Evolutionary conservation across 2,797 vertebrate species (phyloP).

Genomic region (Lophotriccus pileatus): DNA sequence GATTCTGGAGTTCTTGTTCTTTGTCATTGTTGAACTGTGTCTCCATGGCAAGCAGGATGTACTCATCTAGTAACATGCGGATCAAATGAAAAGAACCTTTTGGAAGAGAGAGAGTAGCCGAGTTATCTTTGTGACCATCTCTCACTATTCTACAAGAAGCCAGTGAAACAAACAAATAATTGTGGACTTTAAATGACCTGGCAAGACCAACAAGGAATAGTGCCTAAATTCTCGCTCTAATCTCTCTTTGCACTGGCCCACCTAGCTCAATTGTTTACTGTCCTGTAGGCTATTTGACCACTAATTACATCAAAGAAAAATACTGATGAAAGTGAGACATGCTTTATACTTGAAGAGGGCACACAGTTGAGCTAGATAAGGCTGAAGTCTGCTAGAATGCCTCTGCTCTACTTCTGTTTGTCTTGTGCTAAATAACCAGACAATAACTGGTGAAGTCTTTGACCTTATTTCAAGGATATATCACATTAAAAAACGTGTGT

Average conservation of each 20-base stretch:
- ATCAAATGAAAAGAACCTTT: conserved; percentile 98
- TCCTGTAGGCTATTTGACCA: conserved; percentile 75
- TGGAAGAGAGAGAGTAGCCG: conserved; percentile 38
- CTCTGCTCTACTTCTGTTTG: conserved; percentile 71
- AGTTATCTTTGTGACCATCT: conserved; percentile 83
- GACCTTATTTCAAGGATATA: conserved; percentile 54
- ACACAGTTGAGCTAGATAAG: conserved; percentile 84
- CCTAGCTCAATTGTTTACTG: conserved; percentile 79
- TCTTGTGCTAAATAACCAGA: conserved; percentile 72
- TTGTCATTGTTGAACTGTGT: conserved; percentile 99
- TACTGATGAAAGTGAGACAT: conserved; percentile 81
- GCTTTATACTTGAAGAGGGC: conserved; percentile 81
- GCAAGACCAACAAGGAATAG: conserved; percentile 77
- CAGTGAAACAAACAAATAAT: conserved; percentile 79
- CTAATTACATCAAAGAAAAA: conserved; percentile 84
- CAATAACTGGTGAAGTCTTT: conserved; percentile 56
- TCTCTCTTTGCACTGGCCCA: conserved; percentile 75
- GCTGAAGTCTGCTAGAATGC: conserved; percentile 65
- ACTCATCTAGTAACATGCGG: conserved; percentile 98
- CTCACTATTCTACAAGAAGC: conserved; percentile 72
- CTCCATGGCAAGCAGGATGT: conserved; percentile 95
- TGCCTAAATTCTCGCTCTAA: conserved; percentile 73
- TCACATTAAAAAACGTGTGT: conserved; percentile 12
- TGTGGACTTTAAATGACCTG: conserved; percentile 81
- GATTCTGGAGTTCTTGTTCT: conserved; percentile 96